Conservation (phyloP, 2,888 invertebrate genomes). For the Monochamus alternatus region DNA sequence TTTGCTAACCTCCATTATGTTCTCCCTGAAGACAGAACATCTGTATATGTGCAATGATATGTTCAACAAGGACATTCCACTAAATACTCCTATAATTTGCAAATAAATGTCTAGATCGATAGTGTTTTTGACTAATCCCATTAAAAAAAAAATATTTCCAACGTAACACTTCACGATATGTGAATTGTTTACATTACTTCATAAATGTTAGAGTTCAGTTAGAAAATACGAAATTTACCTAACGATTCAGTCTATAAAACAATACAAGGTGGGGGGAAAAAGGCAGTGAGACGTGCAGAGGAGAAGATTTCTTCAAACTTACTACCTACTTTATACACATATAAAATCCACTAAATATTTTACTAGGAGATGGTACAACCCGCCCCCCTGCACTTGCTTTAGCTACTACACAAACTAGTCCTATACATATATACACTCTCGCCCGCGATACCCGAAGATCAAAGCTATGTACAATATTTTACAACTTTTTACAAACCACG, state of each 20-base stretch:
- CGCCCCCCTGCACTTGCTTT: slow-evolving; percentile 23
- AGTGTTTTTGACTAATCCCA: slow-evolving; percentile 25
- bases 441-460: not conserved
- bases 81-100: slow-evolving; percentile 42
- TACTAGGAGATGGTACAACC: slow-evolving; percentile 38
- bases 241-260: slow-evolving; percentile 51
- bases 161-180: slow-evolving; percentile 23
- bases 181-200: slow-evolving; percentile 28
- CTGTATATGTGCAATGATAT: slow-evolving; percentile 40
- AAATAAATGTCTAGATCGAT: slow-evolving; percentile 13
- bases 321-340: slow-evolving; percentile 19
- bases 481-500: slow-evolving; percentile 36
- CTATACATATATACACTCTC: slow-evolving; percentile 23
- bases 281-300: not conserved
- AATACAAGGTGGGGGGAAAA: slow-evolving; percentile 29
- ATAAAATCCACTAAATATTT: slow-evolving; percentile 34
- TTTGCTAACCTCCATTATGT: not conserved
- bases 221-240: slow-evolving; percentile 49
- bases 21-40: slow-evolving; percentile 12
- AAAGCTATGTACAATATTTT: slow-evolving; percentile 44
- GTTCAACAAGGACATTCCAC: slow-evolving; percentile 41
- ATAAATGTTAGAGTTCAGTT: slow-evolving; percentile 10
- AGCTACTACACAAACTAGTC: slow-evolving; percentile 37
- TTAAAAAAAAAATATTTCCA: slow-evolving; percentile 22
- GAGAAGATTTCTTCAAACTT: not conserved